A percentile compares a stretch with the other conserved stretches of the same genome.
Conservation (phyloP, 2,113 vertebrate species). For the Kryptolebias marmoratus region DNA sequence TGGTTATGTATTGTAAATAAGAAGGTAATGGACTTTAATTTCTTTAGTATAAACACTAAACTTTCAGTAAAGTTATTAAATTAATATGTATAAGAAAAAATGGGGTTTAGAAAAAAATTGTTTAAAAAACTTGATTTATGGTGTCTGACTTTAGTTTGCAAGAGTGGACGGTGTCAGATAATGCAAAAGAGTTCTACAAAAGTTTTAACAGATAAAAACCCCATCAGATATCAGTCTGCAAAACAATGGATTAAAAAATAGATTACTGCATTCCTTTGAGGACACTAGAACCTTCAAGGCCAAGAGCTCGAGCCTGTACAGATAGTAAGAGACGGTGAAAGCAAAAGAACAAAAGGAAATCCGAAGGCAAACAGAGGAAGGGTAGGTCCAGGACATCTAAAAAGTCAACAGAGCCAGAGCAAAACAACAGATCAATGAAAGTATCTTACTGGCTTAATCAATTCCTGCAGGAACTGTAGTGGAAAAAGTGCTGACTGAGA, state of each 20-base stretch:
- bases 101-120: neutral
- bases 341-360: constrained; percentile 25
- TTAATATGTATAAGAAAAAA: neutral
- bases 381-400: constrained; percentile 30
- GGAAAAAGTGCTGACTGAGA: constrained; percentile 59
- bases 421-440: constrained; percentile 57
- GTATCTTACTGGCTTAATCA: constrained; percentile 48
- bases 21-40: neutral
- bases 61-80: neutral
- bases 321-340: constrained; percentile 7
- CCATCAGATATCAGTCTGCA: neutral
- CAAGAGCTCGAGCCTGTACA: constrained; percentile 7
- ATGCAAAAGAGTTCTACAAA: neutral
- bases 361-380: constrained; percentile 2
- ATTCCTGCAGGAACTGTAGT: constrained; percentile 38
- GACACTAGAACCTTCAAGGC: constrained; percentile 3
- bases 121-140: neutral
- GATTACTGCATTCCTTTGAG: constrained; percentile 22
- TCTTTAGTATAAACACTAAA: neutral
- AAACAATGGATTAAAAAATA: neutral
- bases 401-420: constrained; percentile 30
- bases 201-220: neutral
- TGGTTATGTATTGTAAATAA: neutral
- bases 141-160: neutral
- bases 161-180: neutral